Evolutionary conservation across 2,888 invertebrate species (phyloP).

Genomic region (Chirona hameri): DNA sequence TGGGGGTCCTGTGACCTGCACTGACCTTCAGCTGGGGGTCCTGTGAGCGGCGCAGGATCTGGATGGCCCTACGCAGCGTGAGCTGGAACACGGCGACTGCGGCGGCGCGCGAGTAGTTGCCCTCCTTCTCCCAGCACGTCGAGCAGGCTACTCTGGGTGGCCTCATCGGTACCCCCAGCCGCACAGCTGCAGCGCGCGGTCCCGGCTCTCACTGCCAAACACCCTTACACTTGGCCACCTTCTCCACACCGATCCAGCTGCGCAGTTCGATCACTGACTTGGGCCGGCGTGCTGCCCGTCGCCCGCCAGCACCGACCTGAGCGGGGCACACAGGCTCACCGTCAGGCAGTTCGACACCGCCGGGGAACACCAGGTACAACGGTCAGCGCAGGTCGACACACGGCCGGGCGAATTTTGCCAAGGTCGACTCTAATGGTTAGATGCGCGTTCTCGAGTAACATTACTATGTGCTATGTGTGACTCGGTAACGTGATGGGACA

Average conservation of each 20-base stretch:
- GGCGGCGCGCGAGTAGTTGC: conserved; percentile 76
- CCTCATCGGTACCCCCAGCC: conserved; percentile 84
- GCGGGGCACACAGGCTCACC: background rate
- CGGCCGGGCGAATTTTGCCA: too few relatives aligned
- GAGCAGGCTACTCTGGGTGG: conserved; percentile 56
- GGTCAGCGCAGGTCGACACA: too few relatives aligned
- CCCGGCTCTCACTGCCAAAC: conserved; percentile 66
- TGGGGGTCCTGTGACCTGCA: conserved; percentile 58
- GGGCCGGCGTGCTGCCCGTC: background rate
- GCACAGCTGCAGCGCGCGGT: conserved; percentile 77
- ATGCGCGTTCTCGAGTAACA: too few relatives aligned
- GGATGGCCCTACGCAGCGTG: conserved; percentile 75
- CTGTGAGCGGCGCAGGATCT: conserved; percentile 74
- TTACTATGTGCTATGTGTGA: too few relatives aligned
- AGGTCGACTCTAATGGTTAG: too few relatives aligned
- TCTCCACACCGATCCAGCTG: background rate
- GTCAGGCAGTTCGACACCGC: too few relatives aligned
- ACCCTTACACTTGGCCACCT: conserved; percentile 24
- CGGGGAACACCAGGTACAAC: too few relatives aligned
- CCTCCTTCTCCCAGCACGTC: conserved; percentile 62
- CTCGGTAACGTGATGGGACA: too few relatives aligned
- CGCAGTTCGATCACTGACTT: conserved; percentile 8
- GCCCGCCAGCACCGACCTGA: background rate
- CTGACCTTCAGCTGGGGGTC: conserved; percentile 40
- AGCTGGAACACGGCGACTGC: conserved; percentile 88